phyloP scores from a whole-genome alignment of 2,797 vertebrate genomes.

The Coregonus ussuriensis region DNA sequence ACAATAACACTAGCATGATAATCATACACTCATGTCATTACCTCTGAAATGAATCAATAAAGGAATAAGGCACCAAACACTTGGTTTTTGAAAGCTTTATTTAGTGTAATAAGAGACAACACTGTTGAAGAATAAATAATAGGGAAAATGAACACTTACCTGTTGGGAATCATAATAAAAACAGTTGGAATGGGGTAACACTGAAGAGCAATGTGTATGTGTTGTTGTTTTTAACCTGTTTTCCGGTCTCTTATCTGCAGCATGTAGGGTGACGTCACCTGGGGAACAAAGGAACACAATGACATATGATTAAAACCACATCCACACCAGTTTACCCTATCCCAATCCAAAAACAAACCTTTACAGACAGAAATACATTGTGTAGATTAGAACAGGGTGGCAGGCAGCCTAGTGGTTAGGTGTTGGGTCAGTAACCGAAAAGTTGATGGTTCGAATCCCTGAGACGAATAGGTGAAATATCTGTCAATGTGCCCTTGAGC shows the following conservation, averaged over 20 bases:
- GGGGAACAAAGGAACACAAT: conserved; percentile 19
- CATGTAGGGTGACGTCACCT: conserved; percentile 21
- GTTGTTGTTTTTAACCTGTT: conserved; percentile 34
- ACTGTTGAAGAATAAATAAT: neutral
- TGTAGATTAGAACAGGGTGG: neutral
- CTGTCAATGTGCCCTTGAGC: too few species aligned
- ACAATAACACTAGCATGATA: too few species aligned
- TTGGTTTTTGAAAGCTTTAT: too few species aligned
- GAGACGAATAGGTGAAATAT: too few species aligned
- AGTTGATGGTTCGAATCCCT: too few species aligned
- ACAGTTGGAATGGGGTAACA: neutral
- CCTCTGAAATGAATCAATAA: too few species aligned
- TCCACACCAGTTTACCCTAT: neutral
- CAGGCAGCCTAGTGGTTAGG: too few species aligned
- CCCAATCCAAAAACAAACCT: neutral
- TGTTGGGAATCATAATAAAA: neutral
- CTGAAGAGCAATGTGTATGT: neutral
- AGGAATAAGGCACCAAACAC: too few species aligned
- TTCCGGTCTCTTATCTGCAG: too few species aligned
- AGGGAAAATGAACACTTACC: neutral
- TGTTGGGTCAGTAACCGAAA: too few species aligned
- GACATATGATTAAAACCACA: neutral
- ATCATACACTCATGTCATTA: too few species aligned
- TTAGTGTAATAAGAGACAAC: too few species aligned
- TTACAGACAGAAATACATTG: neutral